Evolutionary conservation across 2,797 vertebrate species (phyloP), one percentile per base, ranked within the genome.

Genomic region (Atherinosoma microstoma): DNA sequence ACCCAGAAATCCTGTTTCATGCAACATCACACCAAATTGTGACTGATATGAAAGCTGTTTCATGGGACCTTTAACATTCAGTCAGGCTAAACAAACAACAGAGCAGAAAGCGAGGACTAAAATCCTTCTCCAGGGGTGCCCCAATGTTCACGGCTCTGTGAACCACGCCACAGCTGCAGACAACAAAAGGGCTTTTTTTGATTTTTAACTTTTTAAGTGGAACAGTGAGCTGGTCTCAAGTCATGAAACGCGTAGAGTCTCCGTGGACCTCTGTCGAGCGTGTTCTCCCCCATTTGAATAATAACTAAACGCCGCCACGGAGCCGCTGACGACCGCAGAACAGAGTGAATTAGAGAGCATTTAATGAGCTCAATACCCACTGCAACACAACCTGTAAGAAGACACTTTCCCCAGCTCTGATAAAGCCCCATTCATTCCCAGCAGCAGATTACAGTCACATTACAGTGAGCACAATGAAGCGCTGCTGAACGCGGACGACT

Each of bases 321-420:
- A 82, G 84, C 72, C 40, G 32, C 30, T 58, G 84, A 76, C 68
- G 75, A 40, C 61, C 27, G 70, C 76, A 73, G 80, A 82, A 80
- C 76, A 75, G 84, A 86, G 89, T 87, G 91, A 90, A 91, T 93
- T 88, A 89, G 72, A 79, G 73, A 82, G 80, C 73, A 20, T 83
- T 90, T 88, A 91, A 90, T 89, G 89, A 91, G 89, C 84, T 92
- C 78, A 87, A 80, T 80, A 79, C 82, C 75, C 79, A n/a, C 51
- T 40, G 78, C 82, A 87, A 83, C 82, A 85, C 80, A 81, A 84
- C 83, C 85, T 78, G 86, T 76, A 74, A 84, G 83, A 45, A 87
- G 89, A 85, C 81, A 64, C 84, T 85, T 84, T 79, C 51, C 64
- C 61, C 29, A 42, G 73, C 64, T 75, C 76, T 30, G 78, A 88